These are phyloP conservation scores for Hestina assimilis DNA, from an alignment of 1,140 invertebrate species.

Conservation along the genomic window DNA sequence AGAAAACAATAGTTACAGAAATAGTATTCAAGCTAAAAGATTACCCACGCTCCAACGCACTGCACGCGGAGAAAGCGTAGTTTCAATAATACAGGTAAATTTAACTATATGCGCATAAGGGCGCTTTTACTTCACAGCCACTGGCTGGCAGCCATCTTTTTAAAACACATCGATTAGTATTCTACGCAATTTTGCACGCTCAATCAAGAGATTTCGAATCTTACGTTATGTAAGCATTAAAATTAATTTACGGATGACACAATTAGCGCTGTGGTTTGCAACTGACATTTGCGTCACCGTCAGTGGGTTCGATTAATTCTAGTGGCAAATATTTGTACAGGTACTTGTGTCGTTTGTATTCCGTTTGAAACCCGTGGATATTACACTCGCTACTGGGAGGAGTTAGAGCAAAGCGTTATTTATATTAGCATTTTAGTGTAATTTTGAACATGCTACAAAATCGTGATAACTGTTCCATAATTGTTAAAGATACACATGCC, in stretches of 20 bases:
- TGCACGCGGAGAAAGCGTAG: slow-evolving; percentile 44
- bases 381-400: too few relatives aligned
- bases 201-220: slow-evolving; percentile 36
- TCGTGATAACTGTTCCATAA: slow-evolving; percentile 49
- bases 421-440: slow-evolving; percentile 1
- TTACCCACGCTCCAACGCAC: slow-evolving; percentile 46
- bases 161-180: slow-evolving; percentile 24
- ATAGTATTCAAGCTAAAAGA: slow-evolving; percentile 34
- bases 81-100: slow-evolving; percentile 41
- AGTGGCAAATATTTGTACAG: too few relatives aligned
- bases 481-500: slow-evolving; percentile 56
- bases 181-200: slow-evolving; percentile 23
- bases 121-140: slow-evolving; percentile 32
- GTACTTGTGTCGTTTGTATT: too few relatives aligned
- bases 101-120: slow-evolving; percentile 37
- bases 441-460: slow-evolving; percentile 20
- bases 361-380: too few relatives aligned
- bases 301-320: too few relatives aligned
- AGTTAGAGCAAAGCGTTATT: too few relatives aligned
- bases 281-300: too few relatives aligned
- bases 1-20: slow-evolving; percentile 44
- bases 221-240: slow-evolving; percentile 10
- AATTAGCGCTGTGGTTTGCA: too few relatives aligned
- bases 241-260: too few relatives aligned
- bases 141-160: slow-evolving; percentile 44